Evolutionary conservation across 1,140 invertebrate species (phyloP).

Genomic region (Drosophila quadrilineata): DNA sequence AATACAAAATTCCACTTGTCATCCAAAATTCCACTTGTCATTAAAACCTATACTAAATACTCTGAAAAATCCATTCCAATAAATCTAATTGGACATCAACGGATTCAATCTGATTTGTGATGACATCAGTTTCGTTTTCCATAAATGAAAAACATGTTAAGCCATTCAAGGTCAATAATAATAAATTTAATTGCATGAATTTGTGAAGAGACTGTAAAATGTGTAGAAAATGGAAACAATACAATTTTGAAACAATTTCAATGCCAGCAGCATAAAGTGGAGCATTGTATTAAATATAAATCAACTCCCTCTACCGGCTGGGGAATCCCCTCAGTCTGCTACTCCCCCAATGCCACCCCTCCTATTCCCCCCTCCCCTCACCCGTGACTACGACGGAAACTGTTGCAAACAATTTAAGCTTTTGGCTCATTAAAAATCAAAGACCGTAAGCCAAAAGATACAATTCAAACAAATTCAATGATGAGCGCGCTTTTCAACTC

Average conservation of each 20-base stretch:
- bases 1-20: too few relatives aligned
- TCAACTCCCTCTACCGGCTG: too few relatives aligned
- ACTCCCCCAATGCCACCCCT: neutral
- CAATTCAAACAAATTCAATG: conserved; percentile 17
- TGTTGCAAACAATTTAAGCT: conserved; percentile 27
- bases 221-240: too few relatives aligned
- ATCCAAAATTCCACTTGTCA: too few relatives aligned
- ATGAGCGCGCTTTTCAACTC: too few relatives aligned
- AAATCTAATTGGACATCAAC: too few relatives aligned
- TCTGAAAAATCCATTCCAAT: too few relatives aligned
- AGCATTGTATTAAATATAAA: conserved; percentile 27
- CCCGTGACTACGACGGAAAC: neutral
- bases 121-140: conserved; percentile 11
- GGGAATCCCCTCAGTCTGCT: too few relatives aligned
- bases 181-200: conserved; percentile 9
- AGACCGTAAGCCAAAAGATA: conserved; percentile 25
- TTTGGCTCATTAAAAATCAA: conserved; percentile 47
- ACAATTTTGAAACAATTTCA: conserved; percentile 30
- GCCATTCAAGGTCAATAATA: conserved; percentile 5
- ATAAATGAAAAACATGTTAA: conserved; percentile 8
- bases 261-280: conserved; percentile 18
- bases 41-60: too few relatives aligned
- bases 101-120: neutral
- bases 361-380: neutral
- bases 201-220: conserved; percentile 9